Conservation (phyloP, 1,140 invertebrate genomes). For the Oncopeltus fasciatus region DNA sequence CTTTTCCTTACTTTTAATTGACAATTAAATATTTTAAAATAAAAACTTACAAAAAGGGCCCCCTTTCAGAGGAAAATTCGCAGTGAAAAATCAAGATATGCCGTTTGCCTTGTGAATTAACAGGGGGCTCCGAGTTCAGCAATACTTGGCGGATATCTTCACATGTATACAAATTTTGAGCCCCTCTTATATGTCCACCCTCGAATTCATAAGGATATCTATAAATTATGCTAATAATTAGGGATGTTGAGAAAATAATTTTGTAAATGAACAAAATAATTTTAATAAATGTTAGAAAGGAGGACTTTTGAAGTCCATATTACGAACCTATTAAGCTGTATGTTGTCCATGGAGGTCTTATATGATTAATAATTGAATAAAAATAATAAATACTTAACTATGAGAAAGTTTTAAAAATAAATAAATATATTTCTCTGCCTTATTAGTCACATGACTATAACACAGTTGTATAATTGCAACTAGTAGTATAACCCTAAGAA, state of each 20-base stretch:
- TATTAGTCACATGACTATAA: too few relatives aligned
- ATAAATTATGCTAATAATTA: conserved; percentile 32
- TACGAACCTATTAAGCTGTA: too few relatives aligned
- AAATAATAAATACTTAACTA: background rate
- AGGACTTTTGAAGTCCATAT: too few relatives aligned
- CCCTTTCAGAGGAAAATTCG: conserved; percentile 92
- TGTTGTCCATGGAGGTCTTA: too few relatives aligned
- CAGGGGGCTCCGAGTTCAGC: conserved; percentile 29
- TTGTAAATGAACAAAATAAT: too few relatives aligned
- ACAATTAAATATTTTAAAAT: too few relatives aligned
- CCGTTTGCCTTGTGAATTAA: conserved; percentile 34
- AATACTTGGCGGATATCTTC: conserved; percentile 53
- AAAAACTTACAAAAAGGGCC: conserved; percentile 70
- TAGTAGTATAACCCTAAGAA: too few relatives aligned
- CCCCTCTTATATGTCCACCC: conserved; percentile 84
- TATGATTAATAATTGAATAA: too few relatives aligned
- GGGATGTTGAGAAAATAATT: background rate
- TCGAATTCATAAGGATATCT: conserved; percentile 94
- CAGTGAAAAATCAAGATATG: conserved; percentile 91
- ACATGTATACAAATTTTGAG: conserved; percentile 68
- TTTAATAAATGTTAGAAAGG: too few relatives aligned
- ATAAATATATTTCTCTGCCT: background rate
- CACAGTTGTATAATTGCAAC: too few relatives aligned
- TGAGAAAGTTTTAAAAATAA: background rate
- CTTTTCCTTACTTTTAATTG: too few relatives aligned